Percentiles rank a stretch among this genome's conserved stretches.
Conservation (phyloP, 2,888 invertebrate species). For the Autographa pulchrina region DNA sequence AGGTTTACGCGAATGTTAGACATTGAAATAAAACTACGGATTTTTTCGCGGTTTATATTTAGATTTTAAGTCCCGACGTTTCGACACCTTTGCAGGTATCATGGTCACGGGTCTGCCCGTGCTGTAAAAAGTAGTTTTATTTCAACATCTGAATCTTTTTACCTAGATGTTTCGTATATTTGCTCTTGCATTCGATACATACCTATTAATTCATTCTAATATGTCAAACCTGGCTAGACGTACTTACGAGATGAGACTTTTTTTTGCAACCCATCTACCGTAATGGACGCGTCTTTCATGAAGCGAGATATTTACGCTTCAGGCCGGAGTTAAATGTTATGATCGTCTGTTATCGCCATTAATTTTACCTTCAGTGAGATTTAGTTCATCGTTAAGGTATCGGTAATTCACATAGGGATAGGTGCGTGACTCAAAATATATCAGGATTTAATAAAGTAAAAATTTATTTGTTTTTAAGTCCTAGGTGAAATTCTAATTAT, state of each 20-base stretch:
- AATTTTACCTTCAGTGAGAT: neutral
- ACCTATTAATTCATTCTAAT: too few relatives aligned
- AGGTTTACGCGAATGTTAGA: too few relatives aligned
- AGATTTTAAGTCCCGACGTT: too few relatives aligned
- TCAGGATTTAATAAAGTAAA: neutral
- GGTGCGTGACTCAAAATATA: neutral
- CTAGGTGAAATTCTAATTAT: neutral
- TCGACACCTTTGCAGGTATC: too few relatives aligned
- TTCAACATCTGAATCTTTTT: too few relatives aligned
- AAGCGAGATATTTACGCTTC: slow-evolving; percentile 2
- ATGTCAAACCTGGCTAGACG: neutral
- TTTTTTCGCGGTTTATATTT: too few relatives aligned
- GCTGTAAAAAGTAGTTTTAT: too few relatives aligned
- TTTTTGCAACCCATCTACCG: neutral
- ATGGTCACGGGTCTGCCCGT: too few relatives aligned
- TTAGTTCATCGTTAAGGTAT: neutral
- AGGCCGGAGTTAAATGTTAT: neutral
- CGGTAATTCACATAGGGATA: neutral
- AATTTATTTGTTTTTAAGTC: neutral
- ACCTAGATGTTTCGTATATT: too few relatives aligned
- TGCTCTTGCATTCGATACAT: too few relatives aligned
- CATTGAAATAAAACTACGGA: too few relatives aligned
- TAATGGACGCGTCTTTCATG: neutral
- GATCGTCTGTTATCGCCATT: neutral
- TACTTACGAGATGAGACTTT: neutral